Base-by-base conservation (phyloP, 2,797 vertebrate genomes). In the Sitta carolinensis region DNA sequence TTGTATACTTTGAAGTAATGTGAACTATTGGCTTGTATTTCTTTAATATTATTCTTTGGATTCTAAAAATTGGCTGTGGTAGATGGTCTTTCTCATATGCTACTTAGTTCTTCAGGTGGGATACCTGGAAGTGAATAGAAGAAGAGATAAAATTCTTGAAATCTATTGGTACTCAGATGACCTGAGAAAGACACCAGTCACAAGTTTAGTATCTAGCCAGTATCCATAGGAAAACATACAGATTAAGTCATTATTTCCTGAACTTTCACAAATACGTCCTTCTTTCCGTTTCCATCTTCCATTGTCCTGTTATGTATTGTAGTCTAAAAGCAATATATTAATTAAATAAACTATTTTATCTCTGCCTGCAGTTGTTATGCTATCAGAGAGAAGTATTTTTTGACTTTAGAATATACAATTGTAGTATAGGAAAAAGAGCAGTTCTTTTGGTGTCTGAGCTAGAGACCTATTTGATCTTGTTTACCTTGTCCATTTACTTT, bases 311-410 rank as follows among this genome's bases (percentile, higher is more conserved):
- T 66, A 2, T 13, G 23, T 45, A 25, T 75, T n/a, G 27, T 64
- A 63, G 34, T 27, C 17, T 73, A 36, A 84, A 93, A 89, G 20
- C 25, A 84, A 19, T 30, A 2, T 52, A 19, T 5, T 10, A 64
- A 64, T 57, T 84, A 51, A 89, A 30, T 67, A 34, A 70, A 5
- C 13, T 79, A 27, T 20, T 19, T 16, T n/a, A 0, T 29, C 58
- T 59, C 26, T 84, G 21, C 16, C 19, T 68, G 21, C 14, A 34
- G 20, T 27, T 76, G 22, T 78, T 70, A 26, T 0, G 5, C 52
- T 87, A 17, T 30, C n/a, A 59, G 16, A 72, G 18, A 9, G 2
- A 26, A 0, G 0, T 8, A 2, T 32, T 19, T 59, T 63, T 74
- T 76, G 8, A 80, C 16, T 17, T 62, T 23, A 59, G 20, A 54